Base-by-base conservation (phyloP, 2,113 vertebrate genomes). In the Erinaceus europaeus region DNA sequence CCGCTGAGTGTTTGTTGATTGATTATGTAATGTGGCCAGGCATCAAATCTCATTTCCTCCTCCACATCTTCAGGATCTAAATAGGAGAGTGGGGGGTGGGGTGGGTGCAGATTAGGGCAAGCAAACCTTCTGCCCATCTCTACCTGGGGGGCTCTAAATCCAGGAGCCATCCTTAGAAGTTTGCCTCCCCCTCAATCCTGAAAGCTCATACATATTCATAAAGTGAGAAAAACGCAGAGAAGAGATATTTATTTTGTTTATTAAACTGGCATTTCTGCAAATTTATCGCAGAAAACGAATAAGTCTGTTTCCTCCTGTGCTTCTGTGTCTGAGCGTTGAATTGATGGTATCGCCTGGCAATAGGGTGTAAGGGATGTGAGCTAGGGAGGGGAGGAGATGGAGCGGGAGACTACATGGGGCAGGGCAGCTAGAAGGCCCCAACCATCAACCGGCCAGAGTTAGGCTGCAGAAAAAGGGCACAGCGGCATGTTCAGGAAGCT, bases 231-330 rank as follows among this genome's bases (percentile, higher is more conserved):
- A 88, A 84, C 10, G 42, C 62, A 68, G 75, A 90, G 88, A 88
- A 8, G 20, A 64, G 36, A 84, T 59, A 91, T 93, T 91, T 86
- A 89, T 94, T 94, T 88, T 87, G 52, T 95, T 95, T 92, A 94
- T 91, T 93, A 91, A 95, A 55, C 44, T 67, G 64, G 48, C 12
- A 0, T 82, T 72, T 88, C 42, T 27, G 12, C 59, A 90, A 86
- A 73, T 89, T 84, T 89, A 84, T 67, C 50, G 52, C 38, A 62
- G 73, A 67, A 85, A 86, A 82, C 53, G 53, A 59, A 50, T 91
- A 90, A 57, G 67, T 93, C 76, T 80, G 32, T 59, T 87, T 91
- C 77, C 62, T 89, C 72, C 42, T 36, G 44, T 20, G 11, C 52
- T 59, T 94, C 89, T 59, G 44, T 21, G 64, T 61, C 48, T 84